Evolutionary conservation across 2,797 vertebrate genomes (phyloP).

Genomic region (Chromis chromis): DNA sequence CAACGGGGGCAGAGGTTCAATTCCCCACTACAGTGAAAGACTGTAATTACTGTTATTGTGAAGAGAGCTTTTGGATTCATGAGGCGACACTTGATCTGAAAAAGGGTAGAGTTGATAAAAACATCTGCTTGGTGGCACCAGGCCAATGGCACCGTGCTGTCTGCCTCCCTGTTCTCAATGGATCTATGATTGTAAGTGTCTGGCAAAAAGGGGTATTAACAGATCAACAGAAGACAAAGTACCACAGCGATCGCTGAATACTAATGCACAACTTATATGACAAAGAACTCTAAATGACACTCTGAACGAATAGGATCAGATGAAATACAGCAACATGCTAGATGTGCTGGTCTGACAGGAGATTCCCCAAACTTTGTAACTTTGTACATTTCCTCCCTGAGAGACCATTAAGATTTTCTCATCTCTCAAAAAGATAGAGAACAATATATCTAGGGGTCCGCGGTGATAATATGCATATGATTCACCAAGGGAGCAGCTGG

Average conservation of each 20-base stretch:
- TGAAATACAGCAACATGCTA: background rate
- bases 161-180: constrained; percentile 21
- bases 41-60: constrained; percentile 67
- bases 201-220: constrained; percentile 41
- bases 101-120: constrained; percentile 52
- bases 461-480: background rate
- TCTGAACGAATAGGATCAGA: constrained; percentile 38
- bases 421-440: constrained; percentile 19
- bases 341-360: background rate
- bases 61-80: constrained; percentile 52
- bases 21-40: constrained; percentile 32
- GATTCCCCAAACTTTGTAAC: constrained; percentile 11
- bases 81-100: constrained; percentile 51
- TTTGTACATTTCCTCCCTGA: constrained; percentile 2
- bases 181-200: constrained; percentile 36
- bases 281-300: constrained; percentile 12
- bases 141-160: constrained; percentile 4
- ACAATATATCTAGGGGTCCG: background rate
- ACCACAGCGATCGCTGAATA: constrained; percentile 37
- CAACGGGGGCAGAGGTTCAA: constrained; percentile 59
- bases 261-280: constrained; percentile 44
- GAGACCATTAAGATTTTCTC: constrained; percentile 26
- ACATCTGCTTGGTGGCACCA: constrained; percentile 31
- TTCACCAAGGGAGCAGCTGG: constrained; percentile 17
- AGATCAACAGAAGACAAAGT: constrained; percentile 39